Evolutionary conservation across 1,140 invertebrate genomes (phyloP), one percentile per base, ranked within the genome.

Genomic region (Conus ventricosus): DNA sequence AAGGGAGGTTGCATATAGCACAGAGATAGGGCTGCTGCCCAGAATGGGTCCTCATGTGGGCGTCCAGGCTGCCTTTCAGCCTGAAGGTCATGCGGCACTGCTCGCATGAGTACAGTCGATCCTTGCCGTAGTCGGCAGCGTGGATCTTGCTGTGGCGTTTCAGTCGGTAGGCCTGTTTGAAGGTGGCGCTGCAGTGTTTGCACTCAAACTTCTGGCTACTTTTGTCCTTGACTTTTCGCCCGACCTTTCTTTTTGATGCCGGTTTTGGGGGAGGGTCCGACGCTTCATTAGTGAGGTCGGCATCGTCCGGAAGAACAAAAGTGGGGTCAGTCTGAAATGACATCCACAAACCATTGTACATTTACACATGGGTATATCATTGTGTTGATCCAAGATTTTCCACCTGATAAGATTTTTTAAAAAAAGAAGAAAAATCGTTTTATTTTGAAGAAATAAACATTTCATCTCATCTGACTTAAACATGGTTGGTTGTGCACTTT

Each of bases 21-120:
- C 85, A 87, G 25, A n/a, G 53, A 27, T 60, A 87, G 4, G 54
- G 85, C 94, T 99, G 99, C 95, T 99, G 98, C 0, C 99, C 99
- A 0, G 99, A 99, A 95, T 99, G 99, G 5, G 97, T 98, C 53
- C 99, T 96, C 89, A 99, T 96, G 93, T 99, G 98, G 91, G 98
- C 98, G 94, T 98, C 97, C 5, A 99, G 96, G 0, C 98, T 97
- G 95, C 98, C 98, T 0, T 98, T 98, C 53, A 98, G 96, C 1
- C 98, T 99, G 96, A 99, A 99, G 86, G 97, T 96, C 94, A 99
- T 99, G 60, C 97, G 97, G 95, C 98, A 99, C 8, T 98, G 96
- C 25, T 97, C 96, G 93, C 99, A 99, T 4, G 97, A 97, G 95
- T 81, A 55, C n/a, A 87, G 83, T 51, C 75, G 88, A 4, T 88